These are phyloP conservation scores for Amyelois transitella DNA, from an alignment of 1,140 invertebrate species.

Conservation along the genomic window DNA sequence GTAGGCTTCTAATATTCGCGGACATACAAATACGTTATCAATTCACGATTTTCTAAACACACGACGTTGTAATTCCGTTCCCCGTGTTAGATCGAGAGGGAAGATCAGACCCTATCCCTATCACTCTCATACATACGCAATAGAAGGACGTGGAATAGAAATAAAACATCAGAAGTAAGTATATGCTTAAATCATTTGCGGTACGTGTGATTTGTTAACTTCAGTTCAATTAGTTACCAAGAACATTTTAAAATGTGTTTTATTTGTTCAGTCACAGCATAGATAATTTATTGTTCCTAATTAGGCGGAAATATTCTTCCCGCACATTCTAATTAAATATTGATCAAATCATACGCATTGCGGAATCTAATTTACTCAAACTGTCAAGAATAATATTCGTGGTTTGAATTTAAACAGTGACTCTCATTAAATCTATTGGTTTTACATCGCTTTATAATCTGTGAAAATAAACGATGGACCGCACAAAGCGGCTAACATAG, in stretches of 20 bases:
- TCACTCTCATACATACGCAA: constrained; percentile 5
- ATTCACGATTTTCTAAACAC: constrained; percentile 22
- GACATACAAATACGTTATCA: constrained; percentile 12
- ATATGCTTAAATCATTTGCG: background rate
- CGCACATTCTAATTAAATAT: too few species aligned
- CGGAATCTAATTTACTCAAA: background rate
- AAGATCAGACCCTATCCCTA: background rate
- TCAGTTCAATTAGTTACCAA: too few species aligned
- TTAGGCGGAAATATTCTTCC: too few species aligned
- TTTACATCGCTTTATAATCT: background rate
- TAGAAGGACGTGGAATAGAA: constrained; percentile 4
- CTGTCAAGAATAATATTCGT: too few species aligned
- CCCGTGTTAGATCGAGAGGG: constrained; percentile 18
- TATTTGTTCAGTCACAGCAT: too few species aligned
- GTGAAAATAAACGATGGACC: background rate
- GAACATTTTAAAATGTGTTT: too few species aligned
- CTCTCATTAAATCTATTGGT: background rate
- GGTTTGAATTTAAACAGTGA: background rate
- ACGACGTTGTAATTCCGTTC: constrained; percentile 9
- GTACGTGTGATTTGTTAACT: too few species aligned
- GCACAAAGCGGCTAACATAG: background rate
- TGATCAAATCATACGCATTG: too few species aligned
- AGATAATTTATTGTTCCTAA: too few species aligned
- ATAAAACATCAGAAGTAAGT: constrained; percentile 18
- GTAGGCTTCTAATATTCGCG: constrained; percentile 26